Base-by-base conservation (phyloP, 2,797 vertebrate species). In the Sparus aurata region DNA sequence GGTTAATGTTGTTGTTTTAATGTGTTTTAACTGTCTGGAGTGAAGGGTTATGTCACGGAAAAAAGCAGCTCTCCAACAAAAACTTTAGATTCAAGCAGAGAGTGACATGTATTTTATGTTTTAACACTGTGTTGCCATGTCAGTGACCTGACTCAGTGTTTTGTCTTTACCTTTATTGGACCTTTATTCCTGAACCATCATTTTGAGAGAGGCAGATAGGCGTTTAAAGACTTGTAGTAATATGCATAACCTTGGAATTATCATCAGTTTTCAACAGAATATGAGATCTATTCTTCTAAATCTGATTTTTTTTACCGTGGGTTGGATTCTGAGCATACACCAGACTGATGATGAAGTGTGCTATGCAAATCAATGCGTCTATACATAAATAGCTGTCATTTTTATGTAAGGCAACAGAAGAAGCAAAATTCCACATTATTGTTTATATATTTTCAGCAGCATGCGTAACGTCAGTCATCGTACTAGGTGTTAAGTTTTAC, bases 1-100 rank as follows among this genome's bases (percentile, higher is more conserved):
- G 41, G 66, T 72, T 70, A 54, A 49, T 79, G 6, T 30, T 63
- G 50, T 25, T 38, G 67, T 69, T 62, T 49, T 34, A 50, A 20
- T 63, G 41, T 53, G 23, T 34, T 27, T 18, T 25, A 27, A 25
- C 46, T 63, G 38, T 49, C 13, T 69, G 12, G 49, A 23, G 23
- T 68, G 34, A 27, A 45, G 34, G 23, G 55, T 75, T 69, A 49
- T 38, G 38, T 61, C 45, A 69, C 4, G 18, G 22, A 46, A 53
- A n/a, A 60, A 73, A 45, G 23, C 17, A 62, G 17, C 16, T 50
- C 45, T 30, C 41, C 46, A 69, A 18, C 25, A 12, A 55, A 25
- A 22, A 46, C 27, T 55, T 65, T 2, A 13, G n/a, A 34, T 5
- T 16, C 25, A n/a, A n/a, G 41, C 13, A 45, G 43, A 47, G 41